Conservation (phyloP, 2,888 invertebrate genomes). For the Lepidonotus clava region DNA sequence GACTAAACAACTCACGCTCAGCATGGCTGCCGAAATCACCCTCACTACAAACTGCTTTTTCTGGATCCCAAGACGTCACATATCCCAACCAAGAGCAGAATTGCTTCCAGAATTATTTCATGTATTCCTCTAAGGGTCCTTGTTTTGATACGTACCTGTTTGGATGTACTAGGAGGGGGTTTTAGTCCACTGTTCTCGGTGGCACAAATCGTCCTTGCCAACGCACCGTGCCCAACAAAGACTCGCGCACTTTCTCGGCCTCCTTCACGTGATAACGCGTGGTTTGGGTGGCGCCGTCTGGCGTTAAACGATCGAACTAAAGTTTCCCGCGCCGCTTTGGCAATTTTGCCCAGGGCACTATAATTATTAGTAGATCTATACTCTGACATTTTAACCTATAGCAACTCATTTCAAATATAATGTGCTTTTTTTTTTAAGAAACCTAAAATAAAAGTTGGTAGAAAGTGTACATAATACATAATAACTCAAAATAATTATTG, state of each 20-base stretch:
- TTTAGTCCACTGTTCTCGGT: background rate
- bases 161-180: conserved; percentile 11
- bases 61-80: background rate
- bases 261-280: background rate
- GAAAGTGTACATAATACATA: too few species aligned
- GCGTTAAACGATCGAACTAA: background rate
- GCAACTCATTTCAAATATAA: too few species aligned
- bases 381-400: too few species aligned
- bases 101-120: background rate
- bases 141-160: background rate
- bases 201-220: conserved; percentile 43
- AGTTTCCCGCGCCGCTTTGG: background rate
- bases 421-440: too few species aligned
- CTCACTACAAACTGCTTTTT: background rate
- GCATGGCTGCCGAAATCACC: background rate
- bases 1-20: conserved; percentile 1
- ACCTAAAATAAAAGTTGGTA: too few species aligned
- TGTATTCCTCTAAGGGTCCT: background rate
- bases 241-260: conserved; percentile 21
- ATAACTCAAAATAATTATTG: too few species aligned
- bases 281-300: background rate
- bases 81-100: background rate
- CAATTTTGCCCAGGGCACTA: too few species aligned
- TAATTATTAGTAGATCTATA: too few species aligned
- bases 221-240: conserved; percentile 53